Percentiles rank a stretch among this genome's conserved stretches.
phyloP scores from a whole-genome alignment of 92 coral and sea anemone genomes.

The Pocillopora grandis region DNA sequence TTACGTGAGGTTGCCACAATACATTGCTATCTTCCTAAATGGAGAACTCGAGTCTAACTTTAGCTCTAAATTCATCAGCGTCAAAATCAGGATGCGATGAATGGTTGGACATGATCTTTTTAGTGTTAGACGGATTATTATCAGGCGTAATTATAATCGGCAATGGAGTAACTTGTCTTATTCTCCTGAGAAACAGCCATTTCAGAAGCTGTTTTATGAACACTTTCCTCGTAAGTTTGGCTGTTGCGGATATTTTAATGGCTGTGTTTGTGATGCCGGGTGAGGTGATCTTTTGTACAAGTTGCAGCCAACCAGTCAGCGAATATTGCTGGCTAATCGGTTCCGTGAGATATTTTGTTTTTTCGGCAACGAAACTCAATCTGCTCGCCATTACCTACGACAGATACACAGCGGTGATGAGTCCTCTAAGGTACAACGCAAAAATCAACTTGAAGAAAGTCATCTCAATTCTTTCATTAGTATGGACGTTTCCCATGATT shows the following conservation, averaged over 20 bases:
- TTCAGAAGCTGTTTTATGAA: constrained; percentile 67
- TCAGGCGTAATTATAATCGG: neutral
- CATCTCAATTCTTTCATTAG: constrained; percentile 15
- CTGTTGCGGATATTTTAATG: constrained; percentile 59
- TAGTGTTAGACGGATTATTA: neutral
- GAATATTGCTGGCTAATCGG: constrained; percentile 59
- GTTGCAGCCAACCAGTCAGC: constrained; percentile 35
- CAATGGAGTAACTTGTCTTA: neutral
- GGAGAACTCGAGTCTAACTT: neutral
- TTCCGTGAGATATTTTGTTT: constrained; percentile 50
- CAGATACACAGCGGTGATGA: constrained; percentile 63
- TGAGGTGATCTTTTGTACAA: constrained; percentile 65
- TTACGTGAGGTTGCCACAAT: too few species aligned
- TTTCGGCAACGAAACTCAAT: constrained; percentile 58
- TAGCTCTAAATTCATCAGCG: neutral
- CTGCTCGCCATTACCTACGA: constrained; percentile 74
- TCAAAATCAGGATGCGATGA: neutral
- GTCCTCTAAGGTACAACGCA: constrained; percentile 58
- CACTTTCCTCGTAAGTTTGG: constrained; percentile 63
- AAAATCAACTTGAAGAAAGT: constrained; percentile 61
- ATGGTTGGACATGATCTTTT: neutral
- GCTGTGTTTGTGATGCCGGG: constrained; percentile 64
- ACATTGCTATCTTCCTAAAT: neutral
- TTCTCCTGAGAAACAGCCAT: constrained; percentile 40
- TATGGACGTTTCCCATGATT: constrained; percentile 55